Evolutionary conservation across 2,797 vertebrate genomes (phyloP).

Genomic region (Anniella stebbinsi): DNA sequence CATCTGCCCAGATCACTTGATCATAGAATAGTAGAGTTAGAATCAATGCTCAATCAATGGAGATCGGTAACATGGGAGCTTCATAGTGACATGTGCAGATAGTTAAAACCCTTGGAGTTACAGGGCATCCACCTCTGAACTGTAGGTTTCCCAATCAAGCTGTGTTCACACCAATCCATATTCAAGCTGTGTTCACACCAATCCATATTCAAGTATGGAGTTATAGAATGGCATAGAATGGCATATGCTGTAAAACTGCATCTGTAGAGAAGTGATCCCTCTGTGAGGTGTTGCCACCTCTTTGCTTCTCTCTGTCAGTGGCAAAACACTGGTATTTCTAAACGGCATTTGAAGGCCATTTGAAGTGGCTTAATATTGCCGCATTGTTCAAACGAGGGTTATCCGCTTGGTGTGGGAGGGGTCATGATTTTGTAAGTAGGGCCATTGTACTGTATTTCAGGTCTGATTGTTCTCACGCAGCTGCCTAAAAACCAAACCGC

Average conservation of each 20-base stretch:
- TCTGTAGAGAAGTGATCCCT: background rate
- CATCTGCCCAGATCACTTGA: background rate
- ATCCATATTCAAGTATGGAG: background rate
- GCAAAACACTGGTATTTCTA: constrained; percentile 1
- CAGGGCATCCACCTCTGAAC: background rate
- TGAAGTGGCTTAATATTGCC: background rate
- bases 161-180: background rate
- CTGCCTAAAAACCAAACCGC: constrained; percentile 35
- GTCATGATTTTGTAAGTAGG: constrained; percentile 9
- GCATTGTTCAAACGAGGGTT: background rate
- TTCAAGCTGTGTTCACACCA: background rate
- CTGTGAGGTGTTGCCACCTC: too few relatives aligned
- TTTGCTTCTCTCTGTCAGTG: background rate
- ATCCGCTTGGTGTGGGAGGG: constrained; percentile 16
- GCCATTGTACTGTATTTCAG: constrained; percentile 22
- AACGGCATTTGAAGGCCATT: background rate
- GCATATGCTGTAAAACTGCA: background rate
- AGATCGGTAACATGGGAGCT: background rate
- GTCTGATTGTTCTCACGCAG: constrained; percentile 38
- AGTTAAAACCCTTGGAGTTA: background rate
- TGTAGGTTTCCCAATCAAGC: background rate
- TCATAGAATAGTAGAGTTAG: too few relatives aligned
- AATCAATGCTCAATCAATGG: too few relatives aligned
- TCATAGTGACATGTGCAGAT: background rate
- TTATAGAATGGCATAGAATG: background rate